Conservation (phyloP, 2,113 vertebrate species). For the Machaerirhynchus nigripectus region DNA sequence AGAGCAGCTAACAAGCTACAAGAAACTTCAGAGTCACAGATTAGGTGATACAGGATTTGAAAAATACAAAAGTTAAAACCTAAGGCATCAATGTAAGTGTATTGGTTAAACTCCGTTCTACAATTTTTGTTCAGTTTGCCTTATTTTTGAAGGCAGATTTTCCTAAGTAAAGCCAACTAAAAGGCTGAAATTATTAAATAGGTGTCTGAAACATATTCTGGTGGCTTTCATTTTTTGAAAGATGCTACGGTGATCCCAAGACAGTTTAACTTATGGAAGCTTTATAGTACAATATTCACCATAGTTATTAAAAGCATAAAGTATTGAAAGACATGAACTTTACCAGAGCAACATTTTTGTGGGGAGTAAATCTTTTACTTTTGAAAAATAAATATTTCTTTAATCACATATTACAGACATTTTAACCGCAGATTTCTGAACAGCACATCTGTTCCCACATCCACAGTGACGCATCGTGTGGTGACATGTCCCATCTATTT, state of each 20-base stretch:
- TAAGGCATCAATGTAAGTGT: not conserved
- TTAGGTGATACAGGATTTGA: no score
- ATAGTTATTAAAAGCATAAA: not conserved
- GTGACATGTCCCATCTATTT: constrained; percentile 33
- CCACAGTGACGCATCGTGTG: constrained; percentile 28
- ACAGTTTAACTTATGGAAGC: not conserved
- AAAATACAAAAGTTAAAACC: no score
- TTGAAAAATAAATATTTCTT: constrained; percentile 58
- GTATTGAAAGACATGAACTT: not conserved
- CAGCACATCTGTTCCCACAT: constrained; percentile 15
- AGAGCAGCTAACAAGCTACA: no score
- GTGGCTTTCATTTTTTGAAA: not conserved
- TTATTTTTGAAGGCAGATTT: not conserved
- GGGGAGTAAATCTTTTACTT: constrained; percentile 20
- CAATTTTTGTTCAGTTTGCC: not conserved
- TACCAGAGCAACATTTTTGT: constrained; percentile 27
- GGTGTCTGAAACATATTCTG: not conserved
- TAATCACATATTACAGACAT: constrained; percentile 25
- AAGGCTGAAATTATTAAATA: not conserved
- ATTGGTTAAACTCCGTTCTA: not conserved
- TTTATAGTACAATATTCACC: not conserved
- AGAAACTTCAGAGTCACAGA: no score
- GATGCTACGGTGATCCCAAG: not conserved
- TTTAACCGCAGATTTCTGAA: constrained; percentile 19
- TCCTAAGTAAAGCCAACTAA: not conserved